These are phyloP conservation scores for Psilopsiagon aymara DNA, from an alignment of 2,113 vertebrate species.

Conservation along the genomic window DNA sequence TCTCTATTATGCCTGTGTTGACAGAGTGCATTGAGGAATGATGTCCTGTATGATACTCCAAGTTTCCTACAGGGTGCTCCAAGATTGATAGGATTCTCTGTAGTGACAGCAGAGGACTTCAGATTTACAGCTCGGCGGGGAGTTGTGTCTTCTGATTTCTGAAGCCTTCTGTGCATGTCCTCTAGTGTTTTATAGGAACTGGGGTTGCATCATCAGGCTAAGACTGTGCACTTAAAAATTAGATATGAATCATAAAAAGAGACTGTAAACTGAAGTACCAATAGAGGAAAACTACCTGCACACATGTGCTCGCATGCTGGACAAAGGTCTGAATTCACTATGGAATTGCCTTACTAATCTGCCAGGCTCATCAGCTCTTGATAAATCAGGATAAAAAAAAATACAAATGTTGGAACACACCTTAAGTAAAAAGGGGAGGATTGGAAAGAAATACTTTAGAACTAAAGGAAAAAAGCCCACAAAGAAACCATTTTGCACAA, in stretches of 20 bases:
- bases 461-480: background rate
- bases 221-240: background rate
- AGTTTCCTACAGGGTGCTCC: background rate
- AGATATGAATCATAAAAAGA: background rate
- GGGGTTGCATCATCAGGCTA: background rate
- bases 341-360: background rate
- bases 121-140: background rate
- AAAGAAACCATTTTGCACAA: constrained; percentile 44
- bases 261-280: background rate
- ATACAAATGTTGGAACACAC: background rate
- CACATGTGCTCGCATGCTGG: background rate
- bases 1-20: background rate
- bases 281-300: background rate
- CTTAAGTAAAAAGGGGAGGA: background rate
- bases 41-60: background rate
- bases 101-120: background rate
- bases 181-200: background rate
- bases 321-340: background rate
- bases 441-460: background rate
- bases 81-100: background rate
- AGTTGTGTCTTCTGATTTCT: background rate
- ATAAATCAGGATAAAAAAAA: constrained; percentile 18
- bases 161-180: background rate
- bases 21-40: background rate
- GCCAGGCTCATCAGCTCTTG: background rate